Conservation (phyloP, 2,888 invertebrate genomes). For the Caenorhabditis becei region DNA sequence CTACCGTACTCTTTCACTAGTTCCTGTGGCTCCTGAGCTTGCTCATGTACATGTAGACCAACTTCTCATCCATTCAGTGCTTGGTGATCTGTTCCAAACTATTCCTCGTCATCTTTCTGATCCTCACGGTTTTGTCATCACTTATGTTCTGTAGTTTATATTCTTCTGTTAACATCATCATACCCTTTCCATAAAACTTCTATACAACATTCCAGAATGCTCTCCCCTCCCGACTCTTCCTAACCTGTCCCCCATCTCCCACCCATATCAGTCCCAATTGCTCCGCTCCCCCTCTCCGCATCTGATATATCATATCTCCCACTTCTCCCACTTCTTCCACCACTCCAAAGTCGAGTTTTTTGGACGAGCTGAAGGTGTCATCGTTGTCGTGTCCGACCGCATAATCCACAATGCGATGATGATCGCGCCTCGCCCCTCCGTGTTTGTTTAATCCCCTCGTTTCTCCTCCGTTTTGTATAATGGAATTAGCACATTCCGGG, state of each 20-base stretch:
- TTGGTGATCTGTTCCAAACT: no score
- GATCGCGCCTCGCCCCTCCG: constrained; percentile 34
- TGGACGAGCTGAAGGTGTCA: constrained; percentile 13
- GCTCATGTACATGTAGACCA: no score
- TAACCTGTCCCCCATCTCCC: not conserved
- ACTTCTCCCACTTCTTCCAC: not conserved
- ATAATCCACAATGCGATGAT: constrained; percentile 46
- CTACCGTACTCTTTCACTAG: no score
- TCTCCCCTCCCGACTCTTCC: not conserved
- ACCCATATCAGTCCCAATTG: not conserved
- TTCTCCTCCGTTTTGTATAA: constrained; percentile 47
- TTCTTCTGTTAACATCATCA: no score
- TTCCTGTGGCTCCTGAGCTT: no score
- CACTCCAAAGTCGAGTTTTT: constrained; percentile 5
- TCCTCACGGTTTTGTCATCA: no score
- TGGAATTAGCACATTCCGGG: constrained; percentile 53
- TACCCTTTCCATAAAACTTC: no score
- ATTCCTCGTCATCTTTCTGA: no score
- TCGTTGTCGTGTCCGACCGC: constrained; percentile 25
- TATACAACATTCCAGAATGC: no score
- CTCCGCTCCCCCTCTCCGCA: not conserved
- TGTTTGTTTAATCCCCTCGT: constrained; percentile 54
- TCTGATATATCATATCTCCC: no score
- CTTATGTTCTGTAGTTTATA: no score
- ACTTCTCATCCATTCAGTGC: no score